Base-by-base conservation (phyloP, 2,888 invertebrate species). In the Patella pellucida region DNA sequence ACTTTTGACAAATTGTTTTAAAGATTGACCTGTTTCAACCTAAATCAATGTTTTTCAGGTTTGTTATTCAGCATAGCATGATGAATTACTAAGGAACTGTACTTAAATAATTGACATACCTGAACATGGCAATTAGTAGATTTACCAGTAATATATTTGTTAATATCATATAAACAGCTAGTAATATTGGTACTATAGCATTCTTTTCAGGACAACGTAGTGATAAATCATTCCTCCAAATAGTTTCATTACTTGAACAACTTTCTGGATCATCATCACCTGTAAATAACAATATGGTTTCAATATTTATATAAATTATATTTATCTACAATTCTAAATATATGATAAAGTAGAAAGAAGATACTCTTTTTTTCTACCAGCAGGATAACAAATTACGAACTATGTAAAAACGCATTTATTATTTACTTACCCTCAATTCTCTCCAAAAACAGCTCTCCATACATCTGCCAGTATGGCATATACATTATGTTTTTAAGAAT, bases 391-490 rank as follows among this genome's bases (percentile, higher is more conserved):
- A 5, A 11, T 16, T 15, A 73, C 51, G 41, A 68, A 71, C 19
- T 16, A 71, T 19, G 31, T 69, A 0, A 52, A 56, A n/a, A 69
- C 27, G 56, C 15, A 41, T 4, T 41, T 9, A 52, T 54, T 41
- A 4, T 41, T 9, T 16, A 74, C 77, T 67, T 80, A 88, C 90
- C 89, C 83, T 88, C 84, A 50, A 89, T 76, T 71, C 87, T 83
- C 23, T 91, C 91, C 67, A 91, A 82, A 81, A 89, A 89, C 14
- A 92, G 86, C 79, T 92, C 91, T 62, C 92, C 92, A 82, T 91
- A 92, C 86, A 92, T 89, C 83, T 91, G 91, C 90, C 91, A 92
- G 81, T 92, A 91, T 4, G 92, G 92, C 15, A 86, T 82, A 72
- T 90, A 90, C 50, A 91, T 78, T n/a, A 92, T 87, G 67, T 89